These are phyloP conservation scores for Aplocera efformata DNA, from an alignment of 2,888 invertebrate species.

Conservation along the genomic window DNA sequence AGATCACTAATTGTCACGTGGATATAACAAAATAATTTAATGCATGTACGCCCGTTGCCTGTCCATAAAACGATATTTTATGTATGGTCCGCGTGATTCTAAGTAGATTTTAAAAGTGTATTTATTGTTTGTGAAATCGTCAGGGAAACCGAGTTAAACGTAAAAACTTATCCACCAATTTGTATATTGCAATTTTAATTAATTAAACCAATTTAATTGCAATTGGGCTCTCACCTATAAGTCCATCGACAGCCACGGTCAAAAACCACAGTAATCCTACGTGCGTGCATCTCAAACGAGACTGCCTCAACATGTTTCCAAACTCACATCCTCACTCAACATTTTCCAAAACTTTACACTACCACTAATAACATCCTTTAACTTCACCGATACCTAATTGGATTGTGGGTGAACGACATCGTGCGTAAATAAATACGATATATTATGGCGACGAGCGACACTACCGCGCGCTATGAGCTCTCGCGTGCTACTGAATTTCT, in stretches of 20 bases:
- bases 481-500: constrained; percentile 55
- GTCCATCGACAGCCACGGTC: constrained; percentile 54
- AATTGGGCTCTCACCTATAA: constrained; percentile 72
- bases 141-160: too few relatives aligned
- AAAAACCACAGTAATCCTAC: constrained; percentile 62
- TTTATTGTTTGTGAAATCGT: too few relatives aligned
- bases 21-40: too few relatives aligned
- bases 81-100: too few relatives aligned
- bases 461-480: constrained; percentile 36
- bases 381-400: constrained; percentile 50
- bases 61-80: too few relatives aligned
- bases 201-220: too few relatives aligned
- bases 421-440: constrained; percentile 54
- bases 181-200: too few relatives aligned
- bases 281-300: constrained; percentile 54
- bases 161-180: too few relatives aligned
- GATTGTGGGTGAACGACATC: constrained; percentile 59
- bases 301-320: constrained; percentile 71
- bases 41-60: too few relatives aligned
- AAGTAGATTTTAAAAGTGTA: too few relatives aligned
- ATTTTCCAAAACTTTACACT: constrained; percentile 57
- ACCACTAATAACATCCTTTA: constrained; percentile 50
- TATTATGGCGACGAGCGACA: constrained; percentile 27
- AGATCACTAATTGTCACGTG: too few relatives aligned
- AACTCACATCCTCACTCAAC: constrained; percentile 60